phyloP scores from a whole-genome alignment of 2,797 vertebrate species.

The Neoniphon sammara region DNA sequence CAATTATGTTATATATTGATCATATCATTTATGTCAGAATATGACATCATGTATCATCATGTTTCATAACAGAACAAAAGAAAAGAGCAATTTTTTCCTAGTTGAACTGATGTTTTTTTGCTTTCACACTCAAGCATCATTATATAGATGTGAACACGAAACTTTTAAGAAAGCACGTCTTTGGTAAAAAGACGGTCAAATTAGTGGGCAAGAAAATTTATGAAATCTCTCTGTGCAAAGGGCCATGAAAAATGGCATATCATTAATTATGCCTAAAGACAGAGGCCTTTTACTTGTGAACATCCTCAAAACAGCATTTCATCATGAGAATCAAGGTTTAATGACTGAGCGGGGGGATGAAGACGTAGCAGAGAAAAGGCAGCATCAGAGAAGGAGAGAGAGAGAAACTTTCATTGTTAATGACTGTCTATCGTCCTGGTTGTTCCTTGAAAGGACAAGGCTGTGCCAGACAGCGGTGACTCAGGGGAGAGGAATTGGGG shows the following conservation, averaged over 20 bases:
- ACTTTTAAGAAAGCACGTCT: constrained; percentile 33
- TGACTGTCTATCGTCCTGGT: constrained; percentile 63
- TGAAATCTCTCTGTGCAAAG: constrained; percentile 50
- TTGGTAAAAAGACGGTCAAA: constrained; percentile 58
- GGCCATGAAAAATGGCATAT: constrained; percentile 54
- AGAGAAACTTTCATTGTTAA: constrained; percentile 76
- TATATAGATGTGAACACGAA: constrained; percentile 35
- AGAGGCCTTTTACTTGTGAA: constrained; percentile 58
- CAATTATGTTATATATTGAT: neutral
- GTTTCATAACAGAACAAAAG: constrained; percentile 7
- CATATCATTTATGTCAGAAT: neutral
- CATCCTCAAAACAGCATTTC: constrained; percentile 76
- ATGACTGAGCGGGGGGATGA: constrained; percentile 71
- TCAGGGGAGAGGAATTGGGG: constrained; percentile 68
- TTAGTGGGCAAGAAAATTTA: constrained; percentile 56
- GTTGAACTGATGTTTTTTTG: constrained; percentile 39
- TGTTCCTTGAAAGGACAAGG: constrained; percentile 74
- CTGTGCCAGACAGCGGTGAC: constrained; percentile 65
- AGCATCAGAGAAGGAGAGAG: constrained; percentile 59
- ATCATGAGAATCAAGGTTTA: constrained; percentile 73
- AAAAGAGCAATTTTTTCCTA: constrained; percentile 16
- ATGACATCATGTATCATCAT: neutral
- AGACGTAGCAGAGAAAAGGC: constrained; percentile 46
- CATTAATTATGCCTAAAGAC: constrained; percentile 71
- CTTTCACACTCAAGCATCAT: constrained; percentile 40